phyloP scores from a whole-genome alignment of 2,888 invertebrate species.

The Cantharis rufa region DNA sequence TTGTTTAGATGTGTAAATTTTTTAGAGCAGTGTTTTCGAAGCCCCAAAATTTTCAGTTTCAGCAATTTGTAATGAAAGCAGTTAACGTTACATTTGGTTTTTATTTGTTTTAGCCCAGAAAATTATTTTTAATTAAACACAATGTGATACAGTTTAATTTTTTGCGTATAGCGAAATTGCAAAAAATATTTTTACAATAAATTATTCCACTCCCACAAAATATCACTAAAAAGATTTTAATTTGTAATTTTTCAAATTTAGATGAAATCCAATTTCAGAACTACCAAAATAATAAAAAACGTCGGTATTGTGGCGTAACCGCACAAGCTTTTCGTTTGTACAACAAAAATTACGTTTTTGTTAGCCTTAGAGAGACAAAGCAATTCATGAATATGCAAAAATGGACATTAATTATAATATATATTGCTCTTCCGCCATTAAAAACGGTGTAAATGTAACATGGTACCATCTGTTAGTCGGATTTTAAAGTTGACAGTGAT shows the following conservation, averaged over 20 bases:
- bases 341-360: slow-evolving; percentile 19
- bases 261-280: not conserved
- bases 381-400: slow-evolving; percentile 33
- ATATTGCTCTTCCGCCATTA: slow-evolving; percentile 25
- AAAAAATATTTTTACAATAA: not conserved
- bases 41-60: not conserved
- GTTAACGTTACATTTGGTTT: not conserved
- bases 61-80: not conserved
- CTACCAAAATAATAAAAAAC: not conserved
- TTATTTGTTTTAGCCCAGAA: not conserved
- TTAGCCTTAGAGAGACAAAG: slow-evolving; percentile 18
- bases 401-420: slow-evolving; percentile 32
- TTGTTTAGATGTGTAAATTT: slow-evolving; percentile 14
- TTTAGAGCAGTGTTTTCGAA: not conserved
- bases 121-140: not conserved
- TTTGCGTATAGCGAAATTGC: not conserved
- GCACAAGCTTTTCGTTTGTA: not conserved
- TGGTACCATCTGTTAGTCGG: slow-evolving; percentile 21
- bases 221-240: not conserved
- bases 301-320: not conserved
- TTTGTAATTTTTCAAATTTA: not conserved
- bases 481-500: slow-evolving; percentile 23
- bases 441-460: slow-evolving; percentile 25
- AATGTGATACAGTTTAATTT: not conserved
- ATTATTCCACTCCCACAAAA: not conserved